Conservation (phyloP, 2,113 vertebrate genomes). For the Orthonyx spaldingii region DNA sequence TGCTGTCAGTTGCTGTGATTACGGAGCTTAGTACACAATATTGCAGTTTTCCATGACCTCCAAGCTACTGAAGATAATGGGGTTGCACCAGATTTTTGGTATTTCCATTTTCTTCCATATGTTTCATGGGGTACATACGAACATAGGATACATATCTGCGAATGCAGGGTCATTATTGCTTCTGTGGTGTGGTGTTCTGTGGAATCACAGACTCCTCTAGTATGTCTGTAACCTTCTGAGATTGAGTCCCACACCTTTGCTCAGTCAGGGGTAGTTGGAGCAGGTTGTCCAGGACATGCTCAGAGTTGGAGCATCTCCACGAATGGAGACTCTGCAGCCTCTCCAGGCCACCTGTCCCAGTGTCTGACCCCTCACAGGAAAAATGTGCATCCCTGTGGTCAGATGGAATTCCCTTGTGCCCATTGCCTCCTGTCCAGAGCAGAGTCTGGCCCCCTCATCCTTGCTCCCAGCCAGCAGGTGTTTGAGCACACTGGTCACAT, state of each 20-base stretch:
- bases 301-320: neutral
- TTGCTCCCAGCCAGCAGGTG: neutral
- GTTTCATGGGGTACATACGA: fast-evolving
- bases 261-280: neutral
- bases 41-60: neutral
- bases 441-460: neutral
- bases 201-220: neutral
- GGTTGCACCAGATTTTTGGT: neutral
- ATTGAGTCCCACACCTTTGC: neutral
- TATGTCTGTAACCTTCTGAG: neutral
- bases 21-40: fast-evolving
- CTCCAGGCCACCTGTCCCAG: neutral
- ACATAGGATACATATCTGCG: neutral
- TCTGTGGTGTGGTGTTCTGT: neutral
- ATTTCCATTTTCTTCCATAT: neutral
- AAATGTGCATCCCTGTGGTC: neutral
- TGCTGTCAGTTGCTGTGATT: neutral
- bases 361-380: no score
- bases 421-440: neutral
- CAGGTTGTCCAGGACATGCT: neutral
- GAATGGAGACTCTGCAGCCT: neutral
- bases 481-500: no score
- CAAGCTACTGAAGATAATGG: neutral
- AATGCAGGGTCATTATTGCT: neutral
- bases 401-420: neutral